Evolutionary conservation across 2,888 invertebrate species (phyloP), one percentile per base, ranked within the genome.

Genomic region (Ophion ventricosus): DNA sequence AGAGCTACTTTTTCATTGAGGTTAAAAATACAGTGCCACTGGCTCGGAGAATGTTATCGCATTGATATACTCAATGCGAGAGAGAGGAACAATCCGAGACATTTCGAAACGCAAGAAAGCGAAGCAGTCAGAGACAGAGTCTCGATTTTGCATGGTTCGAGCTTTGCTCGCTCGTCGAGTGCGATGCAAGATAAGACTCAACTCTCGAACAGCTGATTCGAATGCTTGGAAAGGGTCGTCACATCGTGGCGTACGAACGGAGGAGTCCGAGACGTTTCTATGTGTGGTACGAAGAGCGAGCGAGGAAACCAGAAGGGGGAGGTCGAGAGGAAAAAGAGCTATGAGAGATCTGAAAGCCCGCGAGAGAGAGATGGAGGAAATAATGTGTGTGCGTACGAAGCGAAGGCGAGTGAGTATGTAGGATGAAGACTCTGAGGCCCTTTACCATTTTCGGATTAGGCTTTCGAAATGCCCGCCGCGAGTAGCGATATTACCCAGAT

Each of bases 41-140:
- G 4, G 54, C 29, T 75, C 20, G 64, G 20, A 20, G 29, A 73
- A 61, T 25, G 43, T 43, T 23, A 54, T 75, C 54, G 64, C 75
- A 40, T 59, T 0, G 40, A 35, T 25, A 25, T 17, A 23, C 35
- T 11, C 8, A 70, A 14, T 11, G 40, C 20, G 43, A 10, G 14
- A 26, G 76, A 82, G 81, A 82, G 81, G 77, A 87, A 83, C 83
- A 82, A 78, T 74, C 81, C 83, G 70, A 82, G 83, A 84, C 88
- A 87, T 89, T 88, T 90, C 88, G 89, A 88, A 88, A 87, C 75
- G 78, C 43, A 43, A 14, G 43, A 43, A 57, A 78, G 43, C 43
- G 59, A 26, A 11, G 70, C n/a, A 17, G 2, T 35, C 7, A 10
- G 43, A 43, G 43, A 43, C 64, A 63, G 49, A 59, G 49, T 61